Conservation (phyloP, 2,888 invertebrate genomes). For the Andricus curvator region DNA sequence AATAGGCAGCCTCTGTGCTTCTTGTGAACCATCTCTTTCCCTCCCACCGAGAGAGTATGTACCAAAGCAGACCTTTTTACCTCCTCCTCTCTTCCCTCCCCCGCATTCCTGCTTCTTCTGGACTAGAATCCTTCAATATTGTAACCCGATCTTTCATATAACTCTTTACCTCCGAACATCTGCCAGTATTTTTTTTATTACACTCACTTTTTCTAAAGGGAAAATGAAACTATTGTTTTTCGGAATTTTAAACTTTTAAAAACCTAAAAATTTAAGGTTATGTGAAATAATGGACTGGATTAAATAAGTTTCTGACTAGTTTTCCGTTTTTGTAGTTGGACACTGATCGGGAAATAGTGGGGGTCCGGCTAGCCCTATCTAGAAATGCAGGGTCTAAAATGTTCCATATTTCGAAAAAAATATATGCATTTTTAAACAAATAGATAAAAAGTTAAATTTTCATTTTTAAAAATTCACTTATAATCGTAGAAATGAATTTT, state of each 20-base stretch:
- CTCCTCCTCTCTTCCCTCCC: not conserved
- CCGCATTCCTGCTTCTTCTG: not conserved
- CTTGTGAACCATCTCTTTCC: not conserved
- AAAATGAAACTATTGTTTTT: not conserved
- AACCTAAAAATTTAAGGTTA: no score
- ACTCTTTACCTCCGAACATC: not conserved
- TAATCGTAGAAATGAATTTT: no score
- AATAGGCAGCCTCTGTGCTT: conserved; percentile 20
- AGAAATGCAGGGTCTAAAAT: no score
- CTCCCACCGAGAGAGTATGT: conserved; percentile 1
- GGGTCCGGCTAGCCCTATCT: no score
- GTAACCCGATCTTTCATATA: not conserved
- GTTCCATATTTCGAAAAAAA: no score
- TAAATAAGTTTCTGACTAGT: no score
- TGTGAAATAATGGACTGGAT: no score
- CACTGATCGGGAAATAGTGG: no score
- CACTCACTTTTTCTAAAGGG: not conserved
- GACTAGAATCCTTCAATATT: not conserved
- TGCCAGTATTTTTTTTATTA: not conserved
- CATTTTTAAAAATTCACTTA: no score
- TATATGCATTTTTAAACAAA: no score
- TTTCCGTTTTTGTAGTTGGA: no score
- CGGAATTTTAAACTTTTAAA: not conserved
- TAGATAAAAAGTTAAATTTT: no score
- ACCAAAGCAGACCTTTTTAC: not conserved